Conservation (phyloP, 2,113 vertebrate species). For the Melanerpes aurifrons region DNA sequence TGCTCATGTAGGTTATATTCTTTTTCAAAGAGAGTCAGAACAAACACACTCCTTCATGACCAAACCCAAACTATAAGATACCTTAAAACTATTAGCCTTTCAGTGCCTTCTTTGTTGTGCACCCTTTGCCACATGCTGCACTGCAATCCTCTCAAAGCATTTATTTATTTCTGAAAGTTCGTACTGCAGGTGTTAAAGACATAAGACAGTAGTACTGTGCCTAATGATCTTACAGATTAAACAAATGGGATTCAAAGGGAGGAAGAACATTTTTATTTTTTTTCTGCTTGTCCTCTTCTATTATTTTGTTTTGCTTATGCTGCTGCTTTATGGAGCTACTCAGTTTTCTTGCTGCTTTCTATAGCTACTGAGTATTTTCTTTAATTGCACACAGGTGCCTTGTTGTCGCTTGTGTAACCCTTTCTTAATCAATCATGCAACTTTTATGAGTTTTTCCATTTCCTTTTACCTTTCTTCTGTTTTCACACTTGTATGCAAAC, state of each 20-base stretch:
- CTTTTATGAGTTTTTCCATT: background rate
- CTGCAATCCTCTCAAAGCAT: background rate
- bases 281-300: background rate
- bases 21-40: slow-evolving; percentile 15
- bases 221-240: background rate
- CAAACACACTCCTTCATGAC: background rate
- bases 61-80: background rate
- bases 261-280: background rate
- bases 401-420: background rate
- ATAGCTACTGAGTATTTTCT: background rate
- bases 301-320: background rate
- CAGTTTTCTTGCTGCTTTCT: background rate
- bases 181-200: background rate
- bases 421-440: background rate
- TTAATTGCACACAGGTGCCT: background rate
- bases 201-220: background rate
- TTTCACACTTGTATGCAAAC: background rate
- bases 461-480: background rate
- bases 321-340: background rate
- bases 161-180: slow-evolving; percentile 19
- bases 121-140: background rate
- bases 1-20: background rate
- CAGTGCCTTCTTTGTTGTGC: slow-evolving; percentile 21
- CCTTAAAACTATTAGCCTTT: background rate
- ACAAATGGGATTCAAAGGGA: background rate